Base-by-base conservation (phyloP, 2,888 invertebrate species). In the Xestia ashworthii region DNA sequence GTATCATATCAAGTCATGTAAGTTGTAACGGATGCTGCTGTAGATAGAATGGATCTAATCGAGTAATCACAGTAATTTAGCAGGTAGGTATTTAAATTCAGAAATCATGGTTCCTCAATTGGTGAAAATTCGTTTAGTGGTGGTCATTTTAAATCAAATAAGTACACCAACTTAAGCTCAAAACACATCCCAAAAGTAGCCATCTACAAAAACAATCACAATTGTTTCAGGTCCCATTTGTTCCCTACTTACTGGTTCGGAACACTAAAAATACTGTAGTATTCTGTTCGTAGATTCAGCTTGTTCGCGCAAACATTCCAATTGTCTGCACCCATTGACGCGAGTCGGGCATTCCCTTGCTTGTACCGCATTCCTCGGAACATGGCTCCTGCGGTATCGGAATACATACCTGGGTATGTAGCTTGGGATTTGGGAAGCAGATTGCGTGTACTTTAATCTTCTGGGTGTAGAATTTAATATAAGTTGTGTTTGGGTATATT, bases 311-410 rank as follows among this genome's bases (percentile, higher is more conserved):
- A 87, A 88, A 83, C 90, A 92, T 92, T 92, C 90, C 91, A 74
- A 89, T 87, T 87, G 85, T 88, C 88, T 88, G 89, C 88, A 86
- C 90, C 89, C 90, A 90, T 89, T 87, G 91, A 90, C 84, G 88
- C 84, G 84, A 84, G 71, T 72, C 82, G 72, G 79, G 87, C 84
- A 90, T 91, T 90, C 90, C 85, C 85, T 79, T 82, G 74, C 79
- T 75, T 76, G 72, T 74, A 62, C 78, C 48, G 89, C 86, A 91
- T 91, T 86, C 88, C 90, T 69, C 74, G 73, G 62, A 82, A 69
- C 82, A 77, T 75, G 75, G 75, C 65, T 84, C 76, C 70, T 74
- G 78, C 32, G 71, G 72, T 78, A 77, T 70, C 55, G 76, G 67
- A 74, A 80, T 71, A 66, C 76, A 38, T 78, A 69, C 64, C 62